Evolutionary conservation across 92 coral and sea anemone genomes (phyloP).

Genomic region (Chrysogorgia sp.): DNA sequence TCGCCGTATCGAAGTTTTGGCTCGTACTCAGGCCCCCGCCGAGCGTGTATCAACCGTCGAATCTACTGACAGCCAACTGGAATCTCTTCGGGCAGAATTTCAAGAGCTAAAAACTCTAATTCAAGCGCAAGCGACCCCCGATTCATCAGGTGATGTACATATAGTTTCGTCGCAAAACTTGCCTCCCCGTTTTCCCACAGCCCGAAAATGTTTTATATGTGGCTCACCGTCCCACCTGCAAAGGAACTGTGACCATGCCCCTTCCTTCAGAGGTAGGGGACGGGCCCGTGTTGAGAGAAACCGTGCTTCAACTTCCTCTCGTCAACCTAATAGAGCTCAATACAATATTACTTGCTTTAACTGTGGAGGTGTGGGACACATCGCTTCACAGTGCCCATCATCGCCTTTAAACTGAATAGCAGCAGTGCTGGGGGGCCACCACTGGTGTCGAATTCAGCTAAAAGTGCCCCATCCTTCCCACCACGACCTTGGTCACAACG

Average conservation of each 20-base stretch:
- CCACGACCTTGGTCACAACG: conserved; percentile 56
- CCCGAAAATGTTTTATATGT: conserved; percentile 44
- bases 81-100: conserved; percentile 37
- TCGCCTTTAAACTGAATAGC: conserved; percentile 34
- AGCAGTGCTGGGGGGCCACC: conserved; percentile 45
- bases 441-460: conserved; percentile 43
- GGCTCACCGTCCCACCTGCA: conserved; percentile 39
- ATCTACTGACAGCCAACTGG: no score
- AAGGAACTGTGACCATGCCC: conserved; percentile 41
- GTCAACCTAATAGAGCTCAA: conserved; percentile 22
- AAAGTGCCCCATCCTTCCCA: conserved; percentile 41
- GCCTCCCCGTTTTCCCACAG: conserved; percentile 9
- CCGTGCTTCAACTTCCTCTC: conserved; percentile 17
- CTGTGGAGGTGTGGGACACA: no score
- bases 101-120: conserved; percentile 38
- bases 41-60: neutral
- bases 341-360: conserved; percentile 37
- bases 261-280: conserved; percentile 22
- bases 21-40: no score
- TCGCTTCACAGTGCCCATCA: conserved; percentile 37
- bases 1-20: no score
- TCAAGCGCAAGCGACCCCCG: conserved; percentile 13
- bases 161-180: conserved; percentile 23
- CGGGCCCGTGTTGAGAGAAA: conserved; percentile 23
- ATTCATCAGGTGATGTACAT: conserved; percentile 28